Percentiles rank a stretch among this genome's conserved stretches.
phyloP scores from a whole-genome alignment of 2,113 vertebrate genomes.

The Lota lota region DNA sequence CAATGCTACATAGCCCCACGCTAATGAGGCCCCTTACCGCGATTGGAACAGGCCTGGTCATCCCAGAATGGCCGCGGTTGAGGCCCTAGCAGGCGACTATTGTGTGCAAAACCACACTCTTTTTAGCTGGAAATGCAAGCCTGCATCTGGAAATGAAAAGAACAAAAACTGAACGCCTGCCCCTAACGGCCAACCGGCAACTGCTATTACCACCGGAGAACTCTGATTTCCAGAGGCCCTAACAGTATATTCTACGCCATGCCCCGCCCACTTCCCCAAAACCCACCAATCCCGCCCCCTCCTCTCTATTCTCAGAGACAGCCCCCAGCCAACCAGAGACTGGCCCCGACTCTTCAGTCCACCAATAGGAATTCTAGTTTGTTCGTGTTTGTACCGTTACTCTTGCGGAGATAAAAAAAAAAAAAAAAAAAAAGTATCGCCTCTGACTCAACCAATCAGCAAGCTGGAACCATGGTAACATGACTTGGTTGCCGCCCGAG shows the following conservation, averaged over 20 bases:
- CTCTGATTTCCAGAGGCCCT: conserved; percentile 48
- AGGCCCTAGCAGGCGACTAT: too few relatives aligned
- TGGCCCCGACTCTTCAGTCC: conserved; percentile 53
- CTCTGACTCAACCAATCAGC: conserved; percentile 59
- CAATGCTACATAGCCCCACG: too few relatives aligned
- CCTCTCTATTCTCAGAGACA: conserved; percentile 23
- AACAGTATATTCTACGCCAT: conserved; percentile 35
- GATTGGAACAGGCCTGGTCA: neutral
- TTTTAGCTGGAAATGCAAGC: too few relatives aligned
- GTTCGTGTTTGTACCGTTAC: conserved; percentile 57
- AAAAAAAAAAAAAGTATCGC: conserved; percentile 36
- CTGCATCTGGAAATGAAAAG: too few relatives aligned
- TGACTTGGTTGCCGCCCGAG: conserved; percentile 42
- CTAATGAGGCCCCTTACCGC: neutral
- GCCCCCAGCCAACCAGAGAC: conserved; percentile 51
- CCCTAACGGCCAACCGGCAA: conserved; percentile 43
- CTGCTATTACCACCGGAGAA: conserved; percentile 42
- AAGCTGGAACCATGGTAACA: conserved; percentile 37
- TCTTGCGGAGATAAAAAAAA: conserved; percentile 33
- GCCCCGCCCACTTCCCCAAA: conserved; percentile 9
- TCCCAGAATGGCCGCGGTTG: neutral
- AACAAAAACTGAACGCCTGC: conserved; percentile 26
- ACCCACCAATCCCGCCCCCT: conserved; percentile 17
- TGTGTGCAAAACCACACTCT: too few relatives aligned
- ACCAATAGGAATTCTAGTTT: conserved; percentile 68